phyloP scores from a whole-genome alignment of 1,140 invertebrate genomes.

The Cryptotermes secundus region DNA sequence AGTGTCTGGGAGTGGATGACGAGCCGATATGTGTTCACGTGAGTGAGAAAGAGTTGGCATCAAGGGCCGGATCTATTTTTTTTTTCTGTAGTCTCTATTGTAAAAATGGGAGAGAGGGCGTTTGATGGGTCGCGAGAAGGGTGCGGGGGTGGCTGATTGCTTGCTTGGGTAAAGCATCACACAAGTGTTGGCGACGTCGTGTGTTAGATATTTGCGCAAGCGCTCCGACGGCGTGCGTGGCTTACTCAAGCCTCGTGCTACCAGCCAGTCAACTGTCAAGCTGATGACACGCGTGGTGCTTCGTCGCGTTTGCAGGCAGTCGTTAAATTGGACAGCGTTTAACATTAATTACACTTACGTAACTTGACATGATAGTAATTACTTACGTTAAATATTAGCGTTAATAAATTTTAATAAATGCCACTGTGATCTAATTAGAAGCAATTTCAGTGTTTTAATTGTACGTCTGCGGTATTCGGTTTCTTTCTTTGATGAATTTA shows the following conservation, averaged over 20 bases:
- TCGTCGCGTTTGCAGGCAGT: not conserved
- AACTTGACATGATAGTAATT: not conserved
- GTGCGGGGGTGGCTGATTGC: not conserved
- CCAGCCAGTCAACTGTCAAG: not conserved
- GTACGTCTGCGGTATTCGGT: too few relatives aligned
- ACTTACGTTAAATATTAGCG: not conserved
- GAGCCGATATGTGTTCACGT: not conserved
- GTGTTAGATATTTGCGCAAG: not conserved
- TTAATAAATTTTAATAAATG: not conserved
- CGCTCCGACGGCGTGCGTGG: not conserved
- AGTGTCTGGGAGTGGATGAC: not conserved
- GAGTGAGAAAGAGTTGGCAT: not conserved
- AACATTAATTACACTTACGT: conserved; percentile 3
- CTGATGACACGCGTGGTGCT: not conserved
- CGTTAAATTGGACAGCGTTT: not conserved
- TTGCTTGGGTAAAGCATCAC: not conserved
- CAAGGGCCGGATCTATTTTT: not conserved
- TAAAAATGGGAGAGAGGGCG: not conserved
- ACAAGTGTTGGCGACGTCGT: not conserved
- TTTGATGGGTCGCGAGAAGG: not conserved
- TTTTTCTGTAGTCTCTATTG: conserved; percentile 2
- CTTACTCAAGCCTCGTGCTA: not conserved
- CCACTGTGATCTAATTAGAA: too few relatives aligned
- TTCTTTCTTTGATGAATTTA: too few relatives aligned
- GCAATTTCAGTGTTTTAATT: too few relatives aligned